Base-by-base conservation (phyloP, 37 sponge, comb jelly and placozoan genomes). In the Cladorhizidae sp. region DNA sequence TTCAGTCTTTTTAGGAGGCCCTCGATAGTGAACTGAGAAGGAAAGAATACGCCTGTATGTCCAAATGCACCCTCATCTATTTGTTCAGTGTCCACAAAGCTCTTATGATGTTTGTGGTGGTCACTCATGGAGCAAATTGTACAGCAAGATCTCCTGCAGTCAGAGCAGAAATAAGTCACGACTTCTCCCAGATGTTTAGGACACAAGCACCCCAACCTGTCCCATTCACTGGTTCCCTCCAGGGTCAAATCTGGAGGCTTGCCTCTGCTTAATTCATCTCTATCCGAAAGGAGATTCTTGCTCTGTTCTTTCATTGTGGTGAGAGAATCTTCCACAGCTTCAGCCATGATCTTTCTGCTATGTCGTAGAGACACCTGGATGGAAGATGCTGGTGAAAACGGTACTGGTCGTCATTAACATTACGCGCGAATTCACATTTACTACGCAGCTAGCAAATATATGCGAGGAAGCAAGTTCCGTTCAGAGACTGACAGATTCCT, bases 21-120 rank as follows among this genome's bases (percentile, higher is more conserved):
- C 15, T 85, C 78, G 2, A 85, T 28, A 31, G 77, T 85, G 28
- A 85, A 85, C 11, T 85, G 78, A 17, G 85, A 63, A 40, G 85
- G 85, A 31, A 85, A 77, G 51, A 77, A 85, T 20, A 85, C 64
- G 1, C 85, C 85, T 43, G 85, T 77, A 40, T 77, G 78, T 45
- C 85, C 85, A 85, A 85, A 85, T 20, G 42, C n/a, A 3, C 85
- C 85, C 1, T 84, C 85, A 61, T 76, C 58, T 1, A 57, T 57
- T 0, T 36, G 78, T 22, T 57, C 51, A 31, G 54, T 54, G n/a
- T 42, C 72, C 9, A 76, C 26, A 33, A 42, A 69, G 26, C 22
- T 71, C 33, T 62, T 70, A 2, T 63, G 39, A 72, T 85, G 85
- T 7, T 41, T 41, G 37, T 71, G 40, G 51, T 85, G 85, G 59